Evolutionary conservation across 2,113 vertebrate species (phyloP).

Genomic region (Edolisoma coerulescens): DNA sequence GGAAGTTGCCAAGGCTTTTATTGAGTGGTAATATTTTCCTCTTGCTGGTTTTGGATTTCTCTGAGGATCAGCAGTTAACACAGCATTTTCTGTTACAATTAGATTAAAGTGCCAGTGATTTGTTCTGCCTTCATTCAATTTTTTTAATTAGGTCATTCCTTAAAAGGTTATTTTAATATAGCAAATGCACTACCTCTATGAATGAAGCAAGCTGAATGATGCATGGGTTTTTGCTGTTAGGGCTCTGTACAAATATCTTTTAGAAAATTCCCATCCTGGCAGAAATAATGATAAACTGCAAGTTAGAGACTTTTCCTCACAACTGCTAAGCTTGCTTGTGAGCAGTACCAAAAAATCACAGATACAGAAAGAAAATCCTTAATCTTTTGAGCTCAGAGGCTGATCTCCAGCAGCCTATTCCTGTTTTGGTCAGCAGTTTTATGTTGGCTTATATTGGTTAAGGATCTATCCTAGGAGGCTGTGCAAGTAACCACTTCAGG

Average conservation of each 20-base stretch:
- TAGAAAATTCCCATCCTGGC: not conserved
- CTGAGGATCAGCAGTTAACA: constrained; percentile 58
- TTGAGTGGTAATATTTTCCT: constrained; percentile 62
- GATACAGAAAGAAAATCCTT: not conserved
- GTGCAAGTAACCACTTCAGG: not conserved
- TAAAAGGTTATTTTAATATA: constrained; percentile 70
- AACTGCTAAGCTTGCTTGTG: not conserved
- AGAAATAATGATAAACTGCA: not conserved
- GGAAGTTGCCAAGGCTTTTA: constrained; percentile 63
- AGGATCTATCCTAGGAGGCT: not conserved
- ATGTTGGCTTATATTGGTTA: not conserved
- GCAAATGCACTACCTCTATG: constrained; percentile 63
- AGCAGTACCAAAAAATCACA: not conserved
- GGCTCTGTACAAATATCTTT: not conserved
- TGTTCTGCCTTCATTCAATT: constrained; percentile 62
- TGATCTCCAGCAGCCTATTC: not conserved
- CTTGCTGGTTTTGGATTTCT: constrained; percentile 66
- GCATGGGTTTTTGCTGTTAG: not conserved
- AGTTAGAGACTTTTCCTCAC: not conserved
- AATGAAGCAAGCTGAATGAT: constrained; percentile 39
- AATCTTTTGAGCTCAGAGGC: not conserved
- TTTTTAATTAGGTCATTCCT: constrained; percentile 67
- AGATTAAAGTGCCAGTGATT: constrained; percentile 67
- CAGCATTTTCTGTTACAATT: constrained; percentile 62
- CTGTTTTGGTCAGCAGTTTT: not conserved